Evolutionary conservation across 2,113 vertebrate species (phyloP).

Genomic region (Callopanchax toddi): DNA sequence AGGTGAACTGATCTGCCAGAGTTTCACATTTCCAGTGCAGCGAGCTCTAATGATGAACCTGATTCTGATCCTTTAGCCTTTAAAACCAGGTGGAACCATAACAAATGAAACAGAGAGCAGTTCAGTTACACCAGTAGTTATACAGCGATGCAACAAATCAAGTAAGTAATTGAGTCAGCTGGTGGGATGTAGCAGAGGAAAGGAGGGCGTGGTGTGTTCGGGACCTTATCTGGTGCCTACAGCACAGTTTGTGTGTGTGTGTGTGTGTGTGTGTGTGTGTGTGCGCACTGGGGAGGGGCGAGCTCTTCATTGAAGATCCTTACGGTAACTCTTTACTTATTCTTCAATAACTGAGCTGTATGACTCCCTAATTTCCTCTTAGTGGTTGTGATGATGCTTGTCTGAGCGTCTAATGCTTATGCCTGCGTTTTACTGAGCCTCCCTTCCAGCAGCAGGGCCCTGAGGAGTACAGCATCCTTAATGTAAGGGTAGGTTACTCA

Average conservation of each 20-base stretch:
- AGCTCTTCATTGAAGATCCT: slow-evolving; percentile 37
- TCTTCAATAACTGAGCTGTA: slow-evolving; percentile 54
- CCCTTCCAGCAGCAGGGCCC: slow-evolving; percentile 20
- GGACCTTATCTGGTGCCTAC: slow-evolving; percentile 74
- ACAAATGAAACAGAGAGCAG: neutral
- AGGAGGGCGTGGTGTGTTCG: slow-evolving; percentile 69
- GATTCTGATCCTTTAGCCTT: slow-evolving; percentile 9
- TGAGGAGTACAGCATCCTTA: slow-evolving; percentile 55
- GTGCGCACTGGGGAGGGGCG: slow-evolving; percentile 52
- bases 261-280: slow-evolving; percentile 3
- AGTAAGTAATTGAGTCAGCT: slow-evolving; percentile 43
- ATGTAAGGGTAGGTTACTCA: slow-evolving; percentile 54
- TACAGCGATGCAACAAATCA: slow-evolving; percentile 19
- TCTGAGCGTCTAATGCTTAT: slow-evolving; percentile 59
- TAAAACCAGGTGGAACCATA: neutral
- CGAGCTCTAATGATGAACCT: neutral
- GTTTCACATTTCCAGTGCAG: neutral
- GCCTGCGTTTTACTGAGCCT: slow-evolving; percentile 42
- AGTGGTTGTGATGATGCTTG: slow-evolving; percentile 22
- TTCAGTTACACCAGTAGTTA: slow-evolving; percentile 5
- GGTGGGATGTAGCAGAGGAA: slow-evolving; percentile 23
- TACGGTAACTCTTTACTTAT: slow-evolving; percentile 64
- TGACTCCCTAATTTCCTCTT: slow-evolving; percentile 61
- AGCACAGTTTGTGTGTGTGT: slow-evolving; percentile 38
- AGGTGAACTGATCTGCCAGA: slow-evolving; percentile 35